Evolutionary conservation across 1,140 invertebrate species (phyloP), one percentile per base, ranked within the genome.

Genomic region (Palaemon carinicauda): DNA sequence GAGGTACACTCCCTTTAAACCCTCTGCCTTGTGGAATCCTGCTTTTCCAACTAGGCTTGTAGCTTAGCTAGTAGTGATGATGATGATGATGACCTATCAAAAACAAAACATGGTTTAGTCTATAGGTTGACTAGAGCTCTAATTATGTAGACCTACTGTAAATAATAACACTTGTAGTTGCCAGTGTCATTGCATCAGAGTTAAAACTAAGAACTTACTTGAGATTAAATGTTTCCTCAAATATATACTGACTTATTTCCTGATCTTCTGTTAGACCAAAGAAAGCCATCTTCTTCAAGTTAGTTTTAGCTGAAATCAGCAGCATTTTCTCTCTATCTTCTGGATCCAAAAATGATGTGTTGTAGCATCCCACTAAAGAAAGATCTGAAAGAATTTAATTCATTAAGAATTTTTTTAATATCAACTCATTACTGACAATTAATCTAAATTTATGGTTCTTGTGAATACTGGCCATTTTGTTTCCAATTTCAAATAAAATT

Each of bases 251-350:
- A 41, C 96, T 97, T 87, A 96, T 95, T 93, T 96, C 96, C 92
- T 98, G 98, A 92, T 95, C 95, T 92, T 99, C 98, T 27, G 97
- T 98, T 77, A 99, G 93, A 83, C 98, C 98, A 92, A 99, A 99
- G 91, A 97, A 99, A 50, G 98, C 96, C 96, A 99, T 97, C 74
- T 95, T 95, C 86, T 95, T 94, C 50, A 99, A 93, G 93, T 99
- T 99, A 87, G 95, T 93, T 92, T 99, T 99, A 52, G 98, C 98
- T 91, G 97, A 98, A 51, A 96, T 95, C 53, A 99, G 92, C 93
- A 99, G 95, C 54, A 97, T 94, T 74, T 94, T 92, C 91, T 98
- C 95, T 73, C 96, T 92, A 90, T 95, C 95, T 56, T 92, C 91
- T 17, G 90, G 74, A 41, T 93, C 90, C 94, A 96, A 95, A 60